Conservation (phyloP, 2,113 vertebrate genomes). For the Myotis brandtii region DNA sequence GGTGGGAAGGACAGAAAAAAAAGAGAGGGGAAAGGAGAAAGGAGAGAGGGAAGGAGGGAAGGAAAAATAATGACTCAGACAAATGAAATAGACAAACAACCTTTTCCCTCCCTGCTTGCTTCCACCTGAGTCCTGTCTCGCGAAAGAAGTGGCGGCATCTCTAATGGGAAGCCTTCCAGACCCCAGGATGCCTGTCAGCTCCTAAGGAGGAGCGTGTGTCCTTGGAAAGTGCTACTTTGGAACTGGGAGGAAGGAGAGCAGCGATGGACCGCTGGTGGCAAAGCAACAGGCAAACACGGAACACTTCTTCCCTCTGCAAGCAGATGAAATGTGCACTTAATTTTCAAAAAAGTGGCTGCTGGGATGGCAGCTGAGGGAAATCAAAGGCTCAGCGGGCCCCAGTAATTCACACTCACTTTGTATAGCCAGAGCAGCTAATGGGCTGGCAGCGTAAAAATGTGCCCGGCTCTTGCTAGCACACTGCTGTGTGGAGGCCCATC, state of each 20-base stretch:
- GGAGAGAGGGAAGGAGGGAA: neutral
- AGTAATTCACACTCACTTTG: constrained; percentile 86
- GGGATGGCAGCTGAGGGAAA: constrained; percentile 86
- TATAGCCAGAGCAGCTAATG: constrained; percentile 84
- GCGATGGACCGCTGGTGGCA: neutral
- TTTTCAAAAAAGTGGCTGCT: constrained; percentile 87
- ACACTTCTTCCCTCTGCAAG: constrained; percentile 69
- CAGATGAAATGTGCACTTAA: constrained; percentile 87
- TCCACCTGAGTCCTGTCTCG: too few relatives aligned
- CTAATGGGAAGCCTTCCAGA: neutral
- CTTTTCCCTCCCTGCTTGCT: neutral
- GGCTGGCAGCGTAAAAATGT: constrained; percentile 83
- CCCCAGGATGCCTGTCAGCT: neutral
- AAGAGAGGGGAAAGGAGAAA: neutral
- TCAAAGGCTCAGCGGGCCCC: constrained; percentile 86
- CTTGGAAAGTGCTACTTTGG: neutral
- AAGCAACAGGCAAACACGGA: constrained; percentile 47
- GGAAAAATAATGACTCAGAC: neutral
- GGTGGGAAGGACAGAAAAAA: neutral
- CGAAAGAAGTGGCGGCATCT: neutral
- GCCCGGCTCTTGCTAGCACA: constrained; percentile 63
- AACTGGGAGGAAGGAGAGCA: neutral
- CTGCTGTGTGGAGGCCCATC: constrained; percentile 76
- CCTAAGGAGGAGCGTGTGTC: neutral
- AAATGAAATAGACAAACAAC: neutral